Evolutionary conservation across 2,797 vertebrate genomes (phyloP), one percentile per base, ranked within the genome.

Genomic region (Lates japonicus): DNA sequence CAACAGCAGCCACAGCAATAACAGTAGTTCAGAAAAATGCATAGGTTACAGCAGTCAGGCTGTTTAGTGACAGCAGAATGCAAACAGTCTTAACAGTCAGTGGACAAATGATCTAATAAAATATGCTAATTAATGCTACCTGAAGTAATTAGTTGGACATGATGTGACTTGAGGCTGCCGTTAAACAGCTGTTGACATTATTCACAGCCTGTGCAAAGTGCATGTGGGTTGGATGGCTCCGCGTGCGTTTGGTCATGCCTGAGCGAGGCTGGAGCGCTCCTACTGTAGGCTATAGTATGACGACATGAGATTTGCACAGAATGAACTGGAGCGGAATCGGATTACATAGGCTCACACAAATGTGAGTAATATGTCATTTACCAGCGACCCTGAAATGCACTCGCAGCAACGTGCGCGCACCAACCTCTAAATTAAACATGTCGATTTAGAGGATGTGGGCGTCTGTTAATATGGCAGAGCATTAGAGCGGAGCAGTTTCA

Each of bases 341-440:
- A 95, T 95, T 95, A 95, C 93, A 93, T 63, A 73, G 89, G 75
- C 92, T 94, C 90, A 93, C 90, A 92, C 94, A 94, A 93, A 94
- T 94, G 94, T 93, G 93, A 91, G 90, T 94, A 94, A 95, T 95
- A 89, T 94, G 92, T 94, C 88, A 94, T 94, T 92, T 93, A 93
- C 68, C 82, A 90, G 90, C 84, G 82, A 88, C 80, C 73, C 81
- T 61, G 81, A 81, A 90, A 76, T 76, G 88, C 91, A 81, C 73
- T 79, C 82, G 17, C 82, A 78, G 90, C 87, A 84, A 70, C 25
- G 25, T 66, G 66, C 59, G 77, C 41, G 61, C 81, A 63, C 69
- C 75, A 67, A 76, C 64, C 76, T 84, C 75, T 68, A 87, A 88
- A 90, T 90, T n/a, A 90, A 91, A 89, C 74, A 77, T 12, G 90